Conservation (phyloP, 2,797 vertebrate species). For the Cyclura pinguis region DNA sequence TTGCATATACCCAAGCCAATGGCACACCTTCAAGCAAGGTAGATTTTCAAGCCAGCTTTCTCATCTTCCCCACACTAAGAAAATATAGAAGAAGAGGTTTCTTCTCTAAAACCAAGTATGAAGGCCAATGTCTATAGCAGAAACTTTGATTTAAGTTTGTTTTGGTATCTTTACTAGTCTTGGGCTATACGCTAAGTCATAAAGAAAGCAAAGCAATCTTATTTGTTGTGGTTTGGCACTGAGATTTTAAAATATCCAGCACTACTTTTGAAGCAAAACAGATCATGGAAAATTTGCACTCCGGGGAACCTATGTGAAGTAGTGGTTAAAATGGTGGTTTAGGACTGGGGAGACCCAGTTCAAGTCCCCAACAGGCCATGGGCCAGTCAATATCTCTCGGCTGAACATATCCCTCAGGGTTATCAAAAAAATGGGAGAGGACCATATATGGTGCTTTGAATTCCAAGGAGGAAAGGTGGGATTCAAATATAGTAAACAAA, state of each 20-base stretch:
- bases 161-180: conserved; percentile 24
- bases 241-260: neutral
- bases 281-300: neutral
- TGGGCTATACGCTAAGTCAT: neutral
- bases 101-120: conserved; percentile 1
- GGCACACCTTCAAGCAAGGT: conserved; percentile 17
- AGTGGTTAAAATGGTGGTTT: neutral
- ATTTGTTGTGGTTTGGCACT: conserved; percentile 24
- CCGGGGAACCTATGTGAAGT: neutral
- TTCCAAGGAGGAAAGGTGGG: neutral
- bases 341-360: neutral
- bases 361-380: neutral
- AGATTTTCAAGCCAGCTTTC: conserved; percentile 15
- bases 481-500: neutral
- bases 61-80: neutral
- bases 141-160: conserved; percentile 33
- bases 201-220: conserved; percentile 5
- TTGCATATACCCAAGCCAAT: neutral
- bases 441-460: neutral
- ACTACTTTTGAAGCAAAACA: neutral
- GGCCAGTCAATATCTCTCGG: neutral
- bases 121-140: conserved; percentile 22
- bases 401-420: neutral
- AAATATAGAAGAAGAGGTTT: conserved; percentile 23
- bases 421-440: neutral